Base-by-base conservation (phyloP, 2,797 vertebrate genomes). In the Emys orbicularis region DNA sequence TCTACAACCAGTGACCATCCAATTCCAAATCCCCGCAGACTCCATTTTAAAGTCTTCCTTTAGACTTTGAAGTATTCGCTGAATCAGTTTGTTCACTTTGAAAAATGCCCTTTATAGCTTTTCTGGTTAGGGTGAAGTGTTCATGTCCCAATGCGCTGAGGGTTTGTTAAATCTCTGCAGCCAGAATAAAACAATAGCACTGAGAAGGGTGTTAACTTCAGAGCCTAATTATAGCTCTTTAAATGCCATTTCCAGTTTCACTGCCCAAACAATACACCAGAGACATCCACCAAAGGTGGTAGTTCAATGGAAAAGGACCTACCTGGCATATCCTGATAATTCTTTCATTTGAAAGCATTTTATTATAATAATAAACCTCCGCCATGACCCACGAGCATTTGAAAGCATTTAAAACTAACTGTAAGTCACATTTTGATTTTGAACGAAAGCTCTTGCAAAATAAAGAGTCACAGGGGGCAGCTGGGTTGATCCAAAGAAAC, bases 141-240 rank as follows among this genome's bases (percentile, higher is more conserved):
- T 89, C 18, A 56, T 37, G 10, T 86, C 0, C 0, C 53, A 72
- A 25, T 23, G 90, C 47, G 84, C n/a, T 4, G 57, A 90, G 5
- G 76, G 86, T 89, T 94, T 88, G 91, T 93, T 77, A 59, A 49
- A 92, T 82, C 79, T 76, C 76, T 72, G 50, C 21, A 84, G 53
- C 91, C 25, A 47, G 83, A 88, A 61, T 57, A 87, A 91, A 95
- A 91, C 80, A 93, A 91, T 56, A 89, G 84, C 80, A 94, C 41
- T 65, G 87, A 96, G 94, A 54, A 57, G 59, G 9, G 16, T 79
- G 77, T 88, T 94, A 88, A 86, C 59, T 93, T 90, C 29, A 72
- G 81, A 37, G 68, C 34, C 2, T 52, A 90, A 86, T 84, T 90
- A 79, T 59, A 95, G 25, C 21, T 87, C 83, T 87, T 83, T 10